Evolutionary conservation across 2,888 invertebrate genomes (phyloP).

Genomic region (Nymphalis polychloros): DNA sequence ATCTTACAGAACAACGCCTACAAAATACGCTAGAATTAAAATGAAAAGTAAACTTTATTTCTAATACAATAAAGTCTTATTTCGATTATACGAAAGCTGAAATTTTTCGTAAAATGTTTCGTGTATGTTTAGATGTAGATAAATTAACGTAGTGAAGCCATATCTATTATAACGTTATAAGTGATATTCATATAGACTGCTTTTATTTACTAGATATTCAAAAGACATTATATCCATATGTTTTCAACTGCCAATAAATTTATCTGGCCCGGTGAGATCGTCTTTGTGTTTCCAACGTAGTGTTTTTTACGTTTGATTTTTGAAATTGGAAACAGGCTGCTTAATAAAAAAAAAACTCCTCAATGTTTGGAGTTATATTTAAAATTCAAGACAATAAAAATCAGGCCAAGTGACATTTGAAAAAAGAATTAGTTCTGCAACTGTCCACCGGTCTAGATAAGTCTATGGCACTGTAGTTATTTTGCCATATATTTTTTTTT

Average conservation of each 20-base stretch:
- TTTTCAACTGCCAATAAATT: background rate
- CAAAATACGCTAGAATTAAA: too few relatives aligned
- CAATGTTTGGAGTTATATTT: too few relatives aligned
- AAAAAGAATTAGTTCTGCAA: too few relatives aligned
- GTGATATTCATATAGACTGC: slow-evolving; percentile 67
- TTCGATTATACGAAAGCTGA: background rate
- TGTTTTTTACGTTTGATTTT: too few relatives aligned
- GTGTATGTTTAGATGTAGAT: slow-evolving; percentile 16
- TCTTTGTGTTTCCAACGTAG: too few relatives aligned
- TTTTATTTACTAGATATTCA: slow-evolving; percentile 45
- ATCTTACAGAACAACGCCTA: too few relatives aligned
- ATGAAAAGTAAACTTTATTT: background rate
- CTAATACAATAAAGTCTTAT: background rate
- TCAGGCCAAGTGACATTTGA: too few relatives aligned
- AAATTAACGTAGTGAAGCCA: slow-evolving; percentile 28
- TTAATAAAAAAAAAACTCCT: too few relatives aligned
- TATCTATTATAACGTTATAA: slow-evolving; percentile 43
- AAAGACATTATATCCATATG: slow-evolving; percentile 32
- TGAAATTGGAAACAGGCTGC: too few relatives aligned
- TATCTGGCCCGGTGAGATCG: too few relatives aligned
- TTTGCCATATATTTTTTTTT: slow-evolving; percentile 20
- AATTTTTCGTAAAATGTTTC: slow-evolving; percentile 20
- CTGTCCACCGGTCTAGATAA: too few relatives aligned
- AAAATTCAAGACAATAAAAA: too few relatives aligned
- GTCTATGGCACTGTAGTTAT: slow-evolving; percentile 6